These are phyloP conservation scores for Malacosoma neustria DNA, from an alignment of 2,888 invertebrate genomes.

Conservation along the genomic window DNA sequence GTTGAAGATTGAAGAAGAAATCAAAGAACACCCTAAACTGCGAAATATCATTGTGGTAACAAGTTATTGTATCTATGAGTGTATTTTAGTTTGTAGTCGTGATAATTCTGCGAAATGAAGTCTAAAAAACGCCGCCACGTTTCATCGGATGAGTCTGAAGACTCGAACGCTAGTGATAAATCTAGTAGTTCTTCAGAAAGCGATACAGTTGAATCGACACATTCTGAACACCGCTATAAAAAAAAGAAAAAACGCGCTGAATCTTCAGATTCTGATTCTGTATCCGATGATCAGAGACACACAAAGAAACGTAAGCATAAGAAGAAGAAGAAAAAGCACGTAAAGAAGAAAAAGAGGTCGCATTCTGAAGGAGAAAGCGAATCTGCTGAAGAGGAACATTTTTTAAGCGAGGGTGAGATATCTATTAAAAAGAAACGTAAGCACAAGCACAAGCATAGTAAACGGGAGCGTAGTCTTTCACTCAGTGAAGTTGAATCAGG, in stretches of 20 bases:
- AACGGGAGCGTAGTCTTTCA: constrained; percentile 41
- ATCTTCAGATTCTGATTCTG: constrained; percentile 57
- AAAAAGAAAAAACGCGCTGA: constrained; percentile 63
- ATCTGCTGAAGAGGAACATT: constrained; percentile 40
- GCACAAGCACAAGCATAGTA: constrained; percentile 57
- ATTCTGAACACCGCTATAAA: constrained; percentile 51
- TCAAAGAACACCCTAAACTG: too few species aligned
- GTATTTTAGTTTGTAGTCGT: too few species aligned
- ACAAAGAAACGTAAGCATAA: constrained; percentile 66
- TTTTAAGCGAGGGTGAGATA: constrained; percentile 54
- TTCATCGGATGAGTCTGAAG: constrained; percentile 59
- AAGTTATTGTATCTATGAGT: too few species aligned
- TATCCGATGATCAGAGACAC: constrained; percentile 52
- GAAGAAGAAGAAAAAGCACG: constrained; percentile 69
- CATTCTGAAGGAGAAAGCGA: constrained; percentile 38
- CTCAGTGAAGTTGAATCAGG: constrained; percentile 33
- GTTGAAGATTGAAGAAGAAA: too few species aligned
- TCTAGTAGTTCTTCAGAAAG: constrained; percentile 57
- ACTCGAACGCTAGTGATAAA: constrained; percentile 46
- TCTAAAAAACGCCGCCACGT: constrained; percentile 57
- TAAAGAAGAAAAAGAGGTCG: constrained; percentile 56
- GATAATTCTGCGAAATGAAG: constrained; percentile 41
- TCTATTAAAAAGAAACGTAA: constrained; percentile 57
- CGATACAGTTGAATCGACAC: constrained; percentile 56
- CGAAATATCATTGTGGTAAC: too few species aligned